These are phyloP conservation scores for Chaenogobius annularis DNA, from an alignment of 2,113 vertebrate genomes.

Conservation along the genomic window DNA sequence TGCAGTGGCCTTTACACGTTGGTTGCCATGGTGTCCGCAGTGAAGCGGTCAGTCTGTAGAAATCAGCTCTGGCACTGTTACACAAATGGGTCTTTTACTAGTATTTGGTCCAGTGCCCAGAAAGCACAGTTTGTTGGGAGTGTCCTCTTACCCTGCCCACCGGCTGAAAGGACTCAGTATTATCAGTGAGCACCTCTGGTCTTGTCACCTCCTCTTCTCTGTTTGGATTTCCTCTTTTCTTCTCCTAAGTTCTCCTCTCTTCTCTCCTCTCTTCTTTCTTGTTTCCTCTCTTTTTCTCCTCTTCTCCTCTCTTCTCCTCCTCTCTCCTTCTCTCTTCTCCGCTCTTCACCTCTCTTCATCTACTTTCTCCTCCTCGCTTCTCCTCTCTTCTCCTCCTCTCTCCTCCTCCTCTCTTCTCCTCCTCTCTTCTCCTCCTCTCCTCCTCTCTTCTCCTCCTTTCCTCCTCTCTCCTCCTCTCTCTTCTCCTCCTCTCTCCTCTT, in stretches of 20 bases:
- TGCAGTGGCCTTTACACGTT: slow-evolving; percentile 42
- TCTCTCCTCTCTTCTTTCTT: too few relatives aligned
- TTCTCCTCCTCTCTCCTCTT: slow-evolving; percentile 11
- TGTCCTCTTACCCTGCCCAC: slow-evolving; percentile 71
- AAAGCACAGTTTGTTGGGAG: slow-evolving; percentile 74
- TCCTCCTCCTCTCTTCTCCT: slow-evolving; percentile 36
- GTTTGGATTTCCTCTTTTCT: slow-evolving; percentile 1
- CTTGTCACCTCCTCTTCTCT: slow-evolving; percentile 47
- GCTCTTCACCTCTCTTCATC: background rate
- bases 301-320: background rate
- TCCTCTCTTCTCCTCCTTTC: background rate
- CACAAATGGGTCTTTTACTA: slow-evolving; percentile 74
- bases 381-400: slow-evolving; percentile 9
- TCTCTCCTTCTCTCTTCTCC: background rate
- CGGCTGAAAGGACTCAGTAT: slow-evolving; percentile 68
- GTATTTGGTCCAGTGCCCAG: slow-evolving; percentile 75
- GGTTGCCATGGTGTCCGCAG: slow-evolving; percentile 56
- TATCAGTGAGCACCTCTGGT: slow-evolving; percentile 64
- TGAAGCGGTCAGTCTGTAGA: slow-evolving; percentile 50
- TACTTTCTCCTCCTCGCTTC: slow-evolving; percentile 6
- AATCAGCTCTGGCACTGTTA: slow-evolving; percentile 62
- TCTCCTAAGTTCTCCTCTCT: background rate
- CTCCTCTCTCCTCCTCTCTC: slow-evolving; percentile 12
- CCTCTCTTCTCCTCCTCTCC: background rate
- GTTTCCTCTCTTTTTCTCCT: background rate